Conservation (phyloP, 2,888 invertebrate genomes). For the Cantharis rustica region DNA sequence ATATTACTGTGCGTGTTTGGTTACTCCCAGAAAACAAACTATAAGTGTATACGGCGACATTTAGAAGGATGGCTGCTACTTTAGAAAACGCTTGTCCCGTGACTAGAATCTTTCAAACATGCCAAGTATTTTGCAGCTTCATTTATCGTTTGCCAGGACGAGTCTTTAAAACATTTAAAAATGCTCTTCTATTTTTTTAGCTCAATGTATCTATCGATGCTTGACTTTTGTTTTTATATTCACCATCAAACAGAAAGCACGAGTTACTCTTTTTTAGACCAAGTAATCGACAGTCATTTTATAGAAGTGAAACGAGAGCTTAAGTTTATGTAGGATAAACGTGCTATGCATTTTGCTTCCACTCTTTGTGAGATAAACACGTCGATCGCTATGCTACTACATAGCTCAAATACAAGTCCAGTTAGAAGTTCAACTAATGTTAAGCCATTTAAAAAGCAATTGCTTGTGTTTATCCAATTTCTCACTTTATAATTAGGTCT, state of each 20-base stretch:
- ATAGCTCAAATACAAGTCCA: constrained; percentile 39
- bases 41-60: constrained; percentile 35
- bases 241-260: background rate
- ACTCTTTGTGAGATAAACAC: constrained; percentile 33
- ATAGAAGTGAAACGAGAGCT: constrained; percentile 36
- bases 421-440: constrained; percentile 33
- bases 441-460: background rate
- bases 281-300: constrained; percentile 40
- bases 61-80: constrained; percentile 39
- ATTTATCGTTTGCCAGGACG: constrained; percentile 23
- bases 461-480: background rate
- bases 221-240: background rate
- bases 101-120: constrained; percentile 41
- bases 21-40: constrained; percentile 32
- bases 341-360: constrained; percentile 37
- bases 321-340: constrained; percentile 40
- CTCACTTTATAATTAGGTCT: background rate
- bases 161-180: constrained; percentile 19
- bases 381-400: constrained; percentile 35
- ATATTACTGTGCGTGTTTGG: constrained; percentile 28
- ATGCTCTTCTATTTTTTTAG: background rate
- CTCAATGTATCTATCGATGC: background rate
- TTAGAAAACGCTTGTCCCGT: constrained; percentile 38
- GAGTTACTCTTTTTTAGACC: constrained; percentile 18
- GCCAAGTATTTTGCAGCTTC: constrained; percentile 40